Base-by-base conservation (phyloP, 2,888 invertebrate genomes). In the Trachelus troglodyta region DNA sequence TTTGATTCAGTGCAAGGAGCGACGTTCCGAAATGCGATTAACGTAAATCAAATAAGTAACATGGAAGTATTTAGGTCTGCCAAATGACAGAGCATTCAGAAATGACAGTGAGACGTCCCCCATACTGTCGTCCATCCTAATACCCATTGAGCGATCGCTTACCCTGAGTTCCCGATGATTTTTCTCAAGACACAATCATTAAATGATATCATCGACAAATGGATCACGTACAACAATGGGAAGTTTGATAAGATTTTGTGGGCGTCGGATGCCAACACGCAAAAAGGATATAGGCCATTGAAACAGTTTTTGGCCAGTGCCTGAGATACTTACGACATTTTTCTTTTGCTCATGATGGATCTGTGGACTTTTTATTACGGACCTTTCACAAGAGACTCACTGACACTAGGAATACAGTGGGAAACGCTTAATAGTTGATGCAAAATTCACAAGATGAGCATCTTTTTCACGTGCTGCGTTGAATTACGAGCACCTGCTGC, bases 271-370 rank as follows among this genome's bases (percentile, higher is more conserved):
- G 56, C 56, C 34, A n/a, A 12, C 23, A 74, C 11, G 74, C 37
- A 35, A 33, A 30, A 74, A 35, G 6, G 34, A 30, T 23, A 74
- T 23, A n/a, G 31, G 34, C 15, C 34, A 69, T 69, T 30, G 73
- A 77, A 3, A 30, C 15, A 37, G 37, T 31, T 37, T 56, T n/a
- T 33, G 23, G 12, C 30, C 15, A 37, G 76, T 73, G 71, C 71
- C 80, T 69, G 73, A 15, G 75, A 81, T 87, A 91, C 92, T 91
- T 87, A 92, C 92, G 92, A 92, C 86, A 91, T 89, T 90, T 91
- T 91, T 88, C 92, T 88, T 82, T 86, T 89, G 80, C 92, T 91
- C 92, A 92, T 92, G 69, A 56, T 75, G 40, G 30, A 34, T 76
- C n/a, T 35, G 40, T 76, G 15, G 31, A 12, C 30, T 71, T 71